Evolutionary conservation across 2,888 invertebrate species (phyloP).

Genomic region (Holacanthella duospinosa): DNA sequence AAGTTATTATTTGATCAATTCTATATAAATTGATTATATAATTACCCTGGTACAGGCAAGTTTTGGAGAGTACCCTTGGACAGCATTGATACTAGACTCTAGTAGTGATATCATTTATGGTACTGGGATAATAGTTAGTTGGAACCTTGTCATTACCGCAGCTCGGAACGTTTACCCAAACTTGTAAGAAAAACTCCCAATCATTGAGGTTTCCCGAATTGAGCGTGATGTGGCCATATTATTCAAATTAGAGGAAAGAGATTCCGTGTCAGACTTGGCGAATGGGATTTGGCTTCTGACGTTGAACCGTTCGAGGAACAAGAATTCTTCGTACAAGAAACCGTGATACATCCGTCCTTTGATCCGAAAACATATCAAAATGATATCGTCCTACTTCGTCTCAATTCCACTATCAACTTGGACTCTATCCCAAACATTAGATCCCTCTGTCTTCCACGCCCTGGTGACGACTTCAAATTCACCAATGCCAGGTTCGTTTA

Average conservation of each 20-base stretch:
- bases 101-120: slow-evolving; percentile 34
- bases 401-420: slow-evolving; percentile 24
- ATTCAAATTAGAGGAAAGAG: slow-evolving; percentile 18
- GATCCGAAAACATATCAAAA: slow-evolving; percentile 35
- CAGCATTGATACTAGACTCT: slow-evolving; percentile 34
- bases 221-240: slow-evolving; percentile 1
- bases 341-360: slow-evolving; percentile 32
- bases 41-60: slow-evolving; percentile 26
- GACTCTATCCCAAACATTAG: slow-evolving; percentile 31
- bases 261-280: slow-evolving; percentile 33
- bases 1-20: neutral
- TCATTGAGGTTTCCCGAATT: slow-evolving; percentile 1
- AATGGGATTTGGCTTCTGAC: slow-evolving; percentile 32
- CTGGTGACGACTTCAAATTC: slow-evolving; percentile 25
- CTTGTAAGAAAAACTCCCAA: slow-evolving; percentile 14
- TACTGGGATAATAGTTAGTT: slow-evolving; percentile 32
- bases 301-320: slow-evolving; percentile 34
- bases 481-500: slow-evolving; percentile 32
- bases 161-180: slow-evolving; percentile 32
- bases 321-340: slow-evolving; percentile 23
- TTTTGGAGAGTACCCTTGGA: slow-evolving; percentile 37
- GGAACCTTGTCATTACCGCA: slow-evolving; percentile 30
- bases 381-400: slow-evolving; percentile 33
- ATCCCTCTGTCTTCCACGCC: slow-evolving; percentile 31
- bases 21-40: neutral